phyloP scores from a whole-genome alignment of 2,797 vertebrate genomes.

The Chelon labrosus region DNA sequence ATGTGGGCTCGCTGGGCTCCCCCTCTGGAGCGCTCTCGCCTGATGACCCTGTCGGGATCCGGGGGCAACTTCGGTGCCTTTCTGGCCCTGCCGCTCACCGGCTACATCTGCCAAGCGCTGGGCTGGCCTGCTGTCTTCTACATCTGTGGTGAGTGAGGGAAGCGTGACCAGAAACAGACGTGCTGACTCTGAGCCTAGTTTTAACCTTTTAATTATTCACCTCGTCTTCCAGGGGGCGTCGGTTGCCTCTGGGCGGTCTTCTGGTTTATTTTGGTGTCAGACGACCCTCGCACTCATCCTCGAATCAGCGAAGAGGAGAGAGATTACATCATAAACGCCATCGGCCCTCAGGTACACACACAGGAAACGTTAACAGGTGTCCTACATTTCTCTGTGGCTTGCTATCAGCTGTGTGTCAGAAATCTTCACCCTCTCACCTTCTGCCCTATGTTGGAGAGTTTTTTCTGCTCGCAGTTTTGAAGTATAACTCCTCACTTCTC shows the following conservation, averaged over 20 bases:
- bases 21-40: constrained; percentile 87
- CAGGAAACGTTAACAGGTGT: neutral
- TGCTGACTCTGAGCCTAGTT: too few relatives aligned
- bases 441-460: too few relatives aligned
- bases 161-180: neutral
- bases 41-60: constrained; percentile 85
- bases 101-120: constrained; percentile 84
- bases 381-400: neutral
- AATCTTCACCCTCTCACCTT: neutral
- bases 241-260: constrained; percentile 87
- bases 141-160: constrained; percentile 84
- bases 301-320: constrained; percentile 86
- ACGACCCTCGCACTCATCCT: constrained; percentile 86
- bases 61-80: constrained; percentile 89
- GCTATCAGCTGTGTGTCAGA: neutral
- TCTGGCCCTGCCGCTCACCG: constrained; percentile 86
- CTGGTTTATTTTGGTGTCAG: constrained; percentile 86
- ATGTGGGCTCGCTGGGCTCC: constrained; percentile 94
- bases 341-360: constrained; percentile 84
- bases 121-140: constrained; percentile 93
- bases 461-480: neutral
- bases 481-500: neutral
- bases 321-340: constrained; percentile 83
- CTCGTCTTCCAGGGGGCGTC: constrained; percentile 75
- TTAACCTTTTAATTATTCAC: constrained; percentile 6